Evolutionary conservation across 2,113 vertebrate genomes (phyloP), one percentile per base, ranked within the genome.

Genomic region (Entosphenus tridentatus): DNA sequence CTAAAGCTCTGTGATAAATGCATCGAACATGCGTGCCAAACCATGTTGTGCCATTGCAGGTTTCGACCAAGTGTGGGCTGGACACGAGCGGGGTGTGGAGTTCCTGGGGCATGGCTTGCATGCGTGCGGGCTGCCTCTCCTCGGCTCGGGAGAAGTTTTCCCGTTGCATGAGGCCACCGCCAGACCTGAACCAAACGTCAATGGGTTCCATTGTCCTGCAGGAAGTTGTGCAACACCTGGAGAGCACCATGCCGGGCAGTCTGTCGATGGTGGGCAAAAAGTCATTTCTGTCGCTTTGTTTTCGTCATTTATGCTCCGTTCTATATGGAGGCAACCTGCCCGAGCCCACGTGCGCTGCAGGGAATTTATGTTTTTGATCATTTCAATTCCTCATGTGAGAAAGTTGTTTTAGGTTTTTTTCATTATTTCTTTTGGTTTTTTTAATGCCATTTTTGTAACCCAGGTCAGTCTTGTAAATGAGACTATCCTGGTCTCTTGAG

Each of bases 61-160:
- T 98, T 69, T 98, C 93, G 62, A 97, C 92, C 18, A 98, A 98
- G 76, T 88, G 85, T 56, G 87, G 86, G 1, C 81, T 97, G 71
- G 93, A 98, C 77, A 81, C 88, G 9, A 73, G 80, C 1, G 92
- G 88, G 4, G 89, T 91, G 0, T 98, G 92, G 93, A 88, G 95
- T 18, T 92, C 91, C 0, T 98, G 93, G 93, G 93, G 86, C 9
- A 86, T 95, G 86, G 89, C 89, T 11, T 86, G 83, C 70, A 83
- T 98, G 69, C 93, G 90, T 78, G 88, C 86, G 3, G 86, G 90
- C 2, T 84, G 85, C 75, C 79, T 96, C 55, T 73, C 75, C 2
- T 79, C 75, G 1, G 89, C 93, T 1, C 83, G 89, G 75, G 88
- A 95, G 79, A 97, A 93, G 78, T 90, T 96, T 68, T 73, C 73